Evolutionary conservation across 2,113 vertebrate species (phyloP).

Genomic region (Ophiodon elongatus): DNA sequence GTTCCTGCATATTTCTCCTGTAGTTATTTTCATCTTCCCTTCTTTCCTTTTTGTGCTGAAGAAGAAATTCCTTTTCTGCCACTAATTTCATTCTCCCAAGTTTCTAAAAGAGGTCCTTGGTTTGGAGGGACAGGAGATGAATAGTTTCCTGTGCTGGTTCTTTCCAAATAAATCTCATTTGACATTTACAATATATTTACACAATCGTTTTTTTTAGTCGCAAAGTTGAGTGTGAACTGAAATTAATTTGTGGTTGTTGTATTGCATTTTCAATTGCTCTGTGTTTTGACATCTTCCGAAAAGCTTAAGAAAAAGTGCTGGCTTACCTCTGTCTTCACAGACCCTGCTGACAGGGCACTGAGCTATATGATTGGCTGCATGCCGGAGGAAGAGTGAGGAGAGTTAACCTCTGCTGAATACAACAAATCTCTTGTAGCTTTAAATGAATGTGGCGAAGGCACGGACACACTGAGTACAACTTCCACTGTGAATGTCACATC

Average conservation of each 20-base stretch:
- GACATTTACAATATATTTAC: not conserved
- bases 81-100: not conserved
- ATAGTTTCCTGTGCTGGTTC: not conserved
- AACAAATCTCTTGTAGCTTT: slow-evolving; percentile 10
- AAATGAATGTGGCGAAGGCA: slow-evolving; percentile 31
- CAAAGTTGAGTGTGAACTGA: no score
- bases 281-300: not conserved
- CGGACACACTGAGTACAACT: slow-evolving; percentile 41
- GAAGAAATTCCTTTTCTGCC: not conserved
- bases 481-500: slow-evolving; percentile 10
- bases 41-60: not conserved
- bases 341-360: not conserved
- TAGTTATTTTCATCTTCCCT: not conserved
- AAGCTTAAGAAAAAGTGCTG: not conserved
- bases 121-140: not conserved
- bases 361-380: slow-evolving; percentile 19
- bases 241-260: not conserved
- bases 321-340: not conserved
- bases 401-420: slow-evolving; percentile 56
- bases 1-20: not conserved
- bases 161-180: not conserved
- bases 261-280: not conserved
- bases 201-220: not conserved
- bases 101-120: not conserved
- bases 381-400: slow-evolving; percentile 8